These are phyloP conservation scores for Drosophila albomicans DNA, from an alignment of 1,140 invertebrate genomes.

Conservation along the genomic window DNA sequence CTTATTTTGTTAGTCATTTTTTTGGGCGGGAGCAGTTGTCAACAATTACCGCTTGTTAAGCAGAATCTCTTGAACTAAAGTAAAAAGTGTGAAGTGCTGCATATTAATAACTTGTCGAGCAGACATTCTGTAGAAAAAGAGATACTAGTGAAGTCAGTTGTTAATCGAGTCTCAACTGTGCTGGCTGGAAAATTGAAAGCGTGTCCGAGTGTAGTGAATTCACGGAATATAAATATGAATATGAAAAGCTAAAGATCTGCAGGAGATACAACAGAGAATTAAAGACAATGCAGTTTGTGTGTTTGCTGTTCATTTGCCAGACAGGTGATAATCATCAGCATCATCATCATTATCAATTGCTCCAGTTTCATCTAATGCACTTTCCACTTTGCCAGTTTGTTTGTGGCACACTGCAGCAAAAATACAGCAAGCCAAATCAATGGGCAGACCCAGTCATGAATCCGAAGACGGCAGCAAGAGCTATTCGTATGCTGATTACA, in stretches of 20 bases:
- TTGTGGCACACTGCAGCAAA: constrained; percentile 75
- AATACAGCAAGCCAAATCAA: constrained; percentile 37
- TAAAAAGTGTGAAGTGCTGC: constrained; percentile 64
- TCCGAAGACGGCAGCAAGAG: constrained; percentile 13
- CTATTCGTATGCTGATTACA: constrained; percentile 63
- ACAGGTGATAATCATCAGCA: constrained; percentile 70
- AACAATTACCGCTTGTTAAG: constrained; percentile 70
- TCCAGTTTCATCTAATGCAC: constrained; percentile 63
- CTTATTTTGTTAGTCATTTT: constrained; percentile 16
- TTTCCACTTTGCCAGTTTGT: constrained; percentile 71
- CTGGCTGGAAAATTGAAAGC: constrained; percentile 11
- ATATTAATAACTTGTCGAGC: constrained; percentile 58
- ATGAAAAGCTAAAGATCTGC: not conserved
- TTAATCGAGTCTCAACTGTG: constrained; percentile 26
- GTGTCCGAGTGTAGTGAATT: not conserved
- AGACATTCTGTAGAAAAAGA: not conserved
- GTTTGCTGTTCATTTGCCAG: constrained; percentile 55
- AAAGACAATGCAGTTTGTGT: constrained; percentile 40
- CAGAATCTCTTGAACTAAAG: constrained; percentile 31
- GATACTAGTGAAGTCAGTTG: constrained; percentile 44
- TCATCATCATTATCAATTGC: constrained; percentile 35
- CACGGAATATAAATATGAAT: not conserved
- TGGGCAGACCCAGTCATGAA: constrained; percentile 16
- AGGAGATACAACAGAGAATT: not conserved
- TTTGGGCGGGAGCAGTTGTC: constrained; percentile 19